Evolutionary conservation across 2,113 vertebrate species (phyloP).

Genomic region (Tyto alba): DNA sequence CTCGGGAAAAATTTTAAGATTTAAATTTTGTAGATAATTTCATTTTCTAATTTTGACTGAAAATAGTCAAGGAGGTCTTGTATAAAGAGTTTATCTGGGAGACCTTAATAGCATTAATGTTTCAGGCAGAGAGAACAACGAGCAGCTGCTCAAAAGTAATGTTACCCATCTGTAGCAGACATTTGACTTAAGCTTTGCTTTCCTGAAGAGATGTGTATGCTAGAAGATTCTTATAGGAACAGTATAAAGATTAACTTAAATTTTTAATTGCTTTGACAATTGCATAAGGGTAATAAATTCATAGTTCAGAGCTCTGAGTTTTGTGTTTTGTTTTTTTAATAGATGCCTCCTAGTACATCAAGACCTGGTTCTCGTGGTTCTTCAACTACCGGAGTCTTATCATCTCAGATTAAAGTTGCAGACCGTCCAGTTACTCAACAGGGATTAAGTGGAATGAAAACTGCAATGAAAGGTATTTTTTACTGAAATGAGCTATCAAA

Average conservation of each 20-base stretch:
- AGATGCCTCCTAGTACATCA: constrained; percentile 86
- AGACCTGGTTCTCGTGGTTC: constrained; percentile 79
- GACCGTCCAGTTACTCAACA: constrained; percentile 96
- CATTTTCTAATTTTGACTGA: neutral
- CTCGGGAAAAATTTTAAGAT: neutral
- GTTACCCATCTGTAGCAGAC: neutral
- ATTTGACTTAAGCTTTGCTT: neutral
- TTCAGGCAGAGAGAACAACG: neutral
- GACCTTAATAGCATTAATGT: neutral
- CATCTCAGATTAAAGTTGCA: constrained; percentile 91
- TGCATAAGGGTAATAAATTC: neutral
- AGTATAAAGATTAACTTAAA: neutral
- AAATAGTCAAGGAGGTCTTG: neutral
- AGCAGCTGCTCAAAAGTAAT: neutral
- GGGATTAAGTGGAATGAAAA: constrained; percentile 97
- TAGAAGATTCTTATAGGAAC: neutral
- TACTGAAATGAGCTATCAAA: neutral
- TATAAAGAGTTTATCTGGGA: neutral
- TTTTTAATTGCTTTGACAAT: neutral
- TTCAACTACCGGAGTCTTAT: constrained; percentile 72
- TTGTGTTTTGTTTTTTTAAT: neutral
- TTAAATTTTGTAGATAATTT: neutral
- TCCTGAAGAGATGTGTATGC: neutral
- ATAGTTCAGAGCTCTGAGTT: neutral
- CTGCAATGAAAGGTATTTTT: constrained; percentile 85